Evolutionary conservation across 2,888 invertebrate genomes (phyloP).

Genomic region (Nephrotoma appendiculata): DNA sequence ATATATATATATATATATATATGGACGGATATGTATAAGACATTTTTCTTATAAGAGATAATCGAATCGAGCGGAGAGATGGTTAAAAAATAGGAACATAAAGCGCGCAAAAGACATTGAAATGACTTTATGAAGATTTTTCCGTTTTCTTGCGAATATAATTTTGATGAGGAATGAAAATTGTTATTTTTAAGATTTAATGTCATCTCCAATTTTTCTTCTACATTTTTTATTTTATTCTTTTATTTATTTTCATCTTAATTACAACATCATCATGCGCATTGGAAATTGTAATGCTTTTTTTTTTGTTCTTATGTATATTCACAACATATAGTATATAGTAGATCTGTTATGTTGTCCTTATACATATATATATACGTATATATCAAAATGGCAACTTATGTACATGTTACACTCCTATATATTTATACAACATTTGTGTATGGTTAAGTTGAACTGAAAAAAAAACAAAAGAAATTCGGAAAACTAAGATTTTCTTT

Average conservation of each 20-base stretch:
- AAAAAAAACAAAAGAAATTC: background rate
- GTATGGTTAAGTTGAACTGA: background rate
- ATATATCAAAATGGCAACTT: background rate
- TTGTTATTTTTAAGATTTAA: slow-evolving; percentile 1
- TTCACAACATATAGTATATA: background rate
- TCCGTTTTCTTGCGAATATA: background rate
- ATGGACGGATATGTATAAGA: background rate
- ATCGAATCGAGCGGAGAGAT: background rate
- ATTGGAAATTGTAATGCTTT: slow-evolving; percentile 1
- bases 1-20: too few species aligned
- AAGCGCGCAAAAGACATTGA: background rate
- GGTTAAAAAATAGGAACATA: background rate
- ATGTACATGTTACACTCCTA: background rate
- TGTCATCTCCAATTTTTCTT: slow-evolving; percentile 2
- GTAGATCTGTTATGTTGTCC: background rate
- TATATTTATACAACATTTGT: background rate
- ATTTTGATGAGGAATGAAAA: background rate
- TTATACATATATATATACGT: background rate
- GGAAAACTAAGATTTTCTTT: background rate
- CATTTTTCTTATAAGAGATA: background rate
- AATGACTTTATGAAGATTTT: background rate
- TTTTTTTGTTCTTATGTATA: background rate
- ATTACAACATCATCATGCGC: slow-evolving; percentile 4
- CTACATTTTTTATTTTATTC: too few species aligned
- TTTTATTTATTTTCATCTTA: background rate